Evolutionary conservation across 30 jellyfish, hydroid and myxozoan genomes (phyloP), one percentile per base, ranked within the genome.

Genomic region (Hydra vulgaris): DNA sequence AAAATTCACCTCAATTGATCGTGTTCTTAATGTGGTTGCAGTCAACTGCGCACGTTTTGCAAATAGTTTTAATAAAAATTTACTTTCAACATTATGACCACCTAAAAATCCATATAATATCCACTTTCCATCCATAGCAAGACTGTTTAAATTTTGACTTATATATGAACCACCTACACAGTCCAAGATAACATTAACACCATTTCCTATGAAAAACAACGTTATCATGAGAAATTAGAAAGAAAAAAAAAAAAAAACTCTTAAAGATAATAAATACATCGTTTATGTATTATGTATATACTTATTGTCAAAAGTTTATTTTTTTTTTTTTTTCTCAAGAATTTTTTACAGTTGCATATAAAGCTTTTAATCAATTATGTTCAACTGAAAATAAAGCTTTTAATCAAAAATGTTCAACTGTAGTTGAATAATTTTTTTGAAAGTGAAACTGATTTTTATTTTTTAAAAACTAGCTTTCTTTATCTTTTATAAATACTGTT

Each of bases 121-220:
- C 99, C 99, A 94, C 26, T 93, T 76, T 15, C 96, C 95, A 85
- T 94, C 99, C 71, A 82, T 55, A 16, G 96, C 96, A n/a, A 88
- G 25, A 26, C 90, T 25, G 25, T 85, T 81, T 0, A 83, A 84
- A 75, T 94, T 94, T 52, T 94, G 80, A 21, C 84, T 91, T 92
- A 91, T 76, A 87, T 83, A 82, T 18, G 95, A 77, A 15, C 89
- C 99, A 54, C 99, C 96, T 53, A 94, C 95, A 8, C 95, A 90
- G 74, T 94, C 99, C 18, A 94, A 78, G 25, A 94, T 88, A 23
- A 94, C 74, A 67, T 94, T 79, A 0, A 84, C 95, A 25, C 99
- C 99, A 71, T 70, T 66, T 7, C 92, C 99, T 93, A 53, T 5
- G 24, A 70, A 54, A 73, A 26, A 23, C 7, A 53, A n/a, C n/a